Evolutionary conservation across 2,888 invertebrate genomes (phyloP), one percentile per base, ranked within the genome.

Genomic region (Agrochola macilenta): DNA sequence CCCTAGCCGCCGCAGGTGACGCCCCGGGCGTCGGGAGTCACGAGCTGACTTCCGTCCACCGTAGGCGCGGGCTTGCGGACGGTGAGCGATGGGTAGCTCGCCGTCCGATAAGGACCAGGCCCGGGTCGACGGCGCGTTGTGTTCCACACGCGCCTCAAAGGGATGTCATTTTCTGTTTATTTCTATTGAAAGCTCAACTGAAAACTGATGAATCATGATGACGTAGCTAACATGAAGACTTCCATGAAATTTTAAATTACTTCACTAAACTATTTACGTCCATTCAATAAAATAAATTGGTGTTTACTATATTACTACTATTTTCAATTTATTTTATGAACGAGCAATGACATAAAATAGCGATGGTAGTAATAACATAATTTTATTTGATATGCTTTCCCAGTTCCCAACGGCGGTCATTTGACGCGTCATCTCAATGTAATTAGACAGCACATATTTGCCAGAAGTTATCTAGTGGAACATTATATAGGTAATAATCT

Each of bases 271-370:
- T 43, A 26, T 72, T 60, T 69, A 58, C 68, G 26, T 35, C 54
- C 68, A 65, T 49, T 60, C 43, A 66, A 35, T 60, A 30, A 60
- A 60, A 20, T 20, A 60, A 60, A 30, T 30, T 30, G 30, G 0
- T 30, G 20, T 60, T 60, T 60, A 60, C 60, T 60, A 60, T 17
- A 58, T 17, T 30, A 69, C 12, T 58, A 39, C 26, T 52, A 46
- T 46, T 78, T 26, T 30, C 9, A 26, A 54, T 73, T 79, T 60
- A 65, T 74, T 74, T 79, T 30, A 49, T 49, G n/a, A 57, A 8
- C 52, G 20, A 52, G 8, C 20, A 20, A 20, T 52, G 20, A 52
- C 52, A 65, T 69, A 9, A 65, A 39, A 64, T 69, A 61, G 39
- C 14, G 8, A 54, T 23, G 52, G 17, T 57, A 49, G 43, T n/a